Evolutionary conservation across 2,797 vertebrate species (phyloP), one percentile per base, ranked within the genome.

Genomic region (Onychomys leucogaster): DNA sequence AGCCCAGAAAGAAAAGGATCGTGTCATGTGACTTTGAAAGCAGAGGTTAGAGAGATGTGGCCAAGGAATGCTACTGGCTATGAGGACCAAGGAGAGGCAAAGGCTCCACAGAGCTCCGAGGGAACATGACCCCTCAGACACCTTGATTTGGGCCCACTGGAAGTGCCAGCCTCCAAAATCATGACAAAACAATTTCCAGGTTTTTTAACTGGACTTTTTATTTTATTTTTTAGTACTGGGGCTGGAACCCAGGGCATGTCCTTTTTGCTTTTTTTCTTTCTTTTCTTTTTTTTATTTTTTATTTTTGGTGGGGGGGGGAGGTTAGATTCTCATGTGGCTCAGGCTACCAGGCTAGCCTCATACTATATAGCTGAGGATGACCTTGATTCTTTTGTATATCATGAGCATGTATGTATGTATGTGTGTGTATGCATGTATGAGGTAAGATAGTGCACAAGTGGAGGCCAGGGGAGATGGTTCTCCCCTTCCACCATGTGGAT

Each of bases 281-380:
- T 8, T 21, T 55, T 1, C 34, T 55, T 19, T 52, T 4, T n/a
- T 1, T 23, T 5, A 29, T 2, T 41, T 2, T 57, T 10, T 41
- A 32, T 43, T 63, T 4, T 57, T 81, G 46, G 46, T 21, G 52
- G 34, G 52, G 52, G 55, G 4, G 55, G 16, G 55, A 2, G 49
- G 12, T 52, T 25, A 59, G 78, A 81, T 17, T 34, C 55, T 34
- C 14, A 49, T 52, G 46, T 52, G 46, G 29, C 29, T 78, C 46
- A 78, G 71, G 46, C 29, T 52, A 52, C 49, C 46, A 81, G 21
- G 52, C 49, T 71, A 55, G 43, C n/a, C 67, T 29, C 34, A 57
- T 37, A 87, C 9, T 57, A 17, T 19, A 25, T 87, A 27, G 14
- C 46, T 87, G 11, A 85, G 46, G 23, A 49, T 85, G 43, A 85